These are phyloP conservation scores for Caradrina kadenii DNA, from an alignment of 2,888 invertebrate species.

Conservation along the genomic window DNA sequence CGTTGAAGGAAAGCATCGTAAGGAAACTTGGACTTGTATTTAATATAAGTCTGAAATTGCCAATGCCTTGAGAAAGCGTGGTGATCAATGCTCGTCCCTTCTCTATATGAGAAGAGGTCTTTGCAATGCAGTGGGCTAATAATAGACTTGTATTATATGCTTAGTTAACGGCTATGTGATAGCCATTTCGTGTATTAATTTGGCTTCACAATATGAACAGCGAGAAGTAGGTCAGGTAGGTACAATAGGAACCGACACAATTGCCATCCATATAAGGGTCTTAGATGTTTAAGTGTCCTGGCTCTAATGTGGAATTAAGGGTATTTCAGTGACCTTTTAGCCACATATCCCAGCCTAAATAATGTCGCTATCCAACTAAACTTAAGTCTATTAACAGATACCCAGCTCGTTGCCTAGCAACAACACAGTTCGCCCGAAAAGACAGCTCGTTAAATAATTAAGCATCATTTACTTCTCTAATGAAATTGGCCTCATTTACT, in stretches of 20 bases:
- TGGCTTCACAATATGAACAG: conserved; percentile 6
- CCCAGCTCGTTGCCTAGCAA: conserved; percentile 34
- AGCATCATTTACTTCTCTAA: conserved; percentile 37
- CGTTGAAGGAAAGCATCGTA: too few species aligned
- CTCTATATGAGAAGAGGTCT: too few species aligned
- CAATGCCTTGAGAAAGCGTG: too few species aligned
- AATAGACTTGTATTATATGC: too few species aligned
- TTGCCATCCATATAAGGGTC: conserved; percentile 23
- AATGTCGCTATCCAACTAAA: conserved; percentile 28
- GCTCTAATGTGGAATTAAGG: conserved; percentile 38
- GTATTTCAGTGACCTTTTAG: conserved; percentile 33
- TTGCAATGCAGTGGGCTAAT: too few species aligned
- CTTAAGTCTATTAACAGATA: conserved; percentile 47
- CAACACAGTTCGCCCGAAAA: conserved; percentile 20
- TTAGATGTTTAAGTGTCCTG: conserved; percentile 22
- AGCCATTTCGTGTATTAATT: conserved; percentile 1
- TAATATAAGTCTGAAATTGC: too few species aligned
- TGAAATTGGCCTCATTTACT: conserved; percentile 44
- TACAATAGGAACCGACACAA: background rate
- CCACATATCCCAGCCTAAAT: conserved; percentile 20
- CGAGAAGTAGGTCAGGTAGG: conserved; percentile 6
- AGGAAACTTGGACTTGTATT: too few species aligned
- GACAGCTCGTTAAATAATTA: conserved; percentile 51
- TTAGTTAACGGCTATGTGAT: background rate
- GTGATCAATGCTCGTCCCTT: too few species aligned